phyloP scores from a whole-genome alignment of 1,140 invertebrate species.

The Centruroides vittatus region DNA sequence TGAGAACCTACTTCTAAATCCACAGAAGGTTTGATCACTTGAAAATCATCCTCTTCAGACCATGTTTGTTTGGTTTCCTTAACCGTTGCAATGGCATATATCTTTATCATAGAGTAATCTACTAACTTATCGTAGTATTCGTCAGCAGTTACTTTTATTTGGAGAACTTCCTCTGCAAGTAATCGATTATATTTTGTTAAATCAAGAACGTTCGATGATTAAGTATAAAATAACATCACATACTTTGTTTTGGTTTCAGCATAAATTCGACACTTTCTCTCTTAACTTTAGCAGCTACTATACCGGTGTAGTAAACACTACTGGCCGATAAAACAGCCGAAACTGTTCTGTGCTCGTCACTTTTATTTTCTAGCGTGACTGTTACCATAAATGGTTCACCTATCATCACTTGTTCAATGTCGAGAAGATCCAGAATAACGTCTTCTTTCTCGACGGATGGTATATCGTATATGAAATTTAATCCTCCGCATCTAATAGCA shows the following conservation, averaged over 20 bases:
- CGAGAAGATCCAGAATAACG: constrained; percentile 62
- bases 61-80: constrained; percentile 72
- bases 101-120: constrained; percentile 68
- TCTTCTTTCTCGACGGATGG: constrained; percentile 55
- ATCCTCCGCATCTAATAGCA: constrained; percentile 43
- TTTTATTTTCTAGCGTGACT: constrained; percentile 22
- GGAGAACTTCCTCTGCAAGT: constrained; percentile 42
- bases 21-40: constrained; percentile 72
- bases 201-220: neutral
- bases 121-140: constrained; percentile 64
- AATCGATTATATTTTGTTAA: neutral
- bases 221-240: neutral
- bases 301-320: constrained; percentile 62
- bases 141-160: constrained; percentile 54
- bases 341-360: constrained; percentile 43
- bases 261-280: constrained; percentile 37
- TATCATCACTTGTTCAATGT: constrained; percentile 70
- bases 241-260: constrained; percentile 19
- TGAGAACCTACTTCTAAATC: constrained; percentile 44
- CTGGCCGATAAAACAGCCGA: constrained; percentile 45
- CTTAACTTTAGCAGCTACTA: constrained; percentile 49
- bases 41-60: constrained; percentile 76
- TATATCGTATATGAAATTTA: constrained; percentile 20
- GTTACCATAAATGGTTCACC: constrained; percentile 51
- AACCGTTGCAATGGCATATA: constrained; percentile 63